Evolutionary conservation across 1,140 invertebrate genomes (phyloP), one percentile per base, ranked within the genome.

Genomic region (Latrodectus geometricus): DNA sequence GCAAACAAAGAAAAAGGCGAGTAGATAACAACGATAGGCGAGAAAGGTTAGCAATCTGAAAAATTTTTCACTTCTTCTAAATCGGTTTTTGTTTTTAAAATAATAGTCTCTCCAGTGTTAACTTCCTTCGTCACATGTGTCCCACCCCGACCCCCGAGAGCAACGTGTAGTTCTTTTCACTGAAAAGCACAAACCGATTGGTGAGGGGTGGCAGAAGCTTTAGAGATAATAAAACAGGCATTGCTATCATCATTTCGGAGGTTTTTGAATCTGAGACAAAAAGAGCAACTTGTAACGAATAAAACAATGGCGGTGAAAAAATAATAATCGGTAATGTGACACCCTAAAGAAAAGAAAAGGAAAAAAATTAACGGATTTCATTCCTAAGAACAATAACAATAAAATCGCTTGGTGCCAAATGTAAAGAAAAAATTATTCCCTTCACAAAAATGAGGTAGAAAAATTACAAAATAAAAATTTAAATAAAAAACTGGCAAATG

Each of bases 81-180:
- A 85, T 85, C 83, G 83, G 76, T 85, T 85, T 85, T 85, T 85
- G 83, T 85, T 85, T 85, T 77, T 76, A 49, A 23, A 77, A 85
- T 85, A 85, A 85, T 85, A 85, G 83, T 52, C 83, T 70, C 83
- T 85, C 66, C 69, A 85, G 83, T 48, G 74, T 61, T 66, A 50
- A 52, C 50, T 50, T 84, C 81, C 73, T 14, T 52, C 81, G 12
- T 14, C 21, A 21, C n/a, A 35, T 35, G 35, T 35, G 35, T 35
- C 35, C 23, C 21, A 20, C 23, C 52, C 80, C 23, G 7, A 17
- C 61, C 48, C 8, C 20, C 61, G 56, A 35, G 17, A 70, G 12
- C 15, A 23, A 20, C 21, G 12, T 70, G 12, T 23, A 12, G 69
- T 23, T 70, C 21, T 70, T 23, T 70, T 21, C 21, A 70, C 21